Base-by-base conservation (phyloP, 2,797 vertebrate genomes). In the Amphiprion clarkii region DNA sequence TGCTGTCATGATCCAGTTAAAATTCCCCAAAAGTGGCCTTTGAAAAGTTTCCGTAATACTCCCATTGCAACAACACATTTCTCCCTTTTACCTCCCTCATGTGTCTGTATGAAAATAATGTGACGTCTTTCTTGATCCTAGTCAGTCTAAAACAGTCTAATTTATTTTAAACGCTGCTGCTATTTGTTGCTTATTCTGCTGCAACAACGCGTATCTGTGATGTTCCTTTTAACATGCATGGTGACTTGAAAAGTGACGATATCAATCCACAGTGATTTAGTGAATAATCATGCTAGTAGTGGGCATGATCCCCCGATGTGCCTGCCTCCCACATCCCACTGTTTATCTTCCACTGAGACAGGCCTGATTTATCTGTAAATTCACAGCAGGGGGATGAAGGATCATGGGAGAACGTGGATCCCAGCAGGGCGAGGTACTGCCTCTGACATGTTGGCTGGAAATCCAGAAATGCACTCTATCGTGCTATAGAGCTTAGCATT, bases 241-340 rank as follows among this genome's bases (percentile, higher is more conserved):
- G 27, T 33, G 67, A 67, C 31, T 60, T 42, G 53, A 52, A 71
- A 52, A 59, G 29, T 55, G 62, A 63, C 54, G 42, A 5, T 46
- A 42, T 74, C 33, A 16, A 21, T 64, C 25, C 72, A 48, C 1
- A 0, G 36, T 72, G 79, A 79, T 86, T 83, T 78, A 79, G 48
- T 55, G 79, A 33, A 79, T 71, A 71, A 79, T 57, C 64, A 29
- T 31, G 42, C 55, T 10, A 25, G 72, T 57, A n/a, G 44, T 55
- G 39, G 58, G 51, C 40, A 6, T 61, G 46, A 54, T 59, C 68
- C 36, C 25, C 59, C 13, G 7, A 27, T 36, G 60, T 46, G 68
- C 33, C 55, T 23, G 61, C 51, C 55, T 75, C 53, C 63, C 71
- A 64, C 67, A 53, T 42, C 72, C 67, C 1, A 44, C 56, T 25